Evolutionary conservation across 2,113 vertebrate genomes (phyloP), one percentile per base, ranked within the genome.

Genomic region (Trematocara variabile): DNA sequence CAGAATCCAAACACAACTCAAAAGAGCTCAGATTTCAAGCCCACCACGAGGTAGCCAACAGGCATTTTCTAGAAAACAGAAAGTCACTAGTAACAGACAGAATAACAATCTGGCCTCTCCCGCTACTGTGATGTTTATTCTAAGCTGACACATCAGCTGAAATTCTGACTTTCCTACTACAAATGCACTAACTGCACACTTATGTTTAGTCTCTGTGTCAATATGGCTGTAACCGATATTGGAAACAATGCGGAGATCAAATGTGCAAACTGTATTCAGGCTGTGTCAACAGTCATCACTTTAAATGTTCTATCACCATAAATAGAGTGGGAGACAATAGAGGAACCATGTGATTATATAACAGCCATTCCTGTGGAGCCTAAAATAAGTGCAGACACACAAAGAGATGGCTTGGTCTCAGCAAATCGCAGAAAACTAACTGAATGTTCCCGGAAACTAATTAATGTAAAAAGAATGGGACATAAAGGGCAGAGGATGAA

Each of bases 11-110:
- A 92, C 83, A 87, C 16, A 85, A 81, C 81, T 44, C 16, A 48
- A 48, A 84, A 50, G 80, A 33, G 85, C 85, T 94, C 93, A 89
- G 54, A 89, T 93, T 94, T 94, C 93, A 92, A 81, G 87, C 44
- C 41, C 75, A 80, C 81, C 65, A 77, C 70, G 89, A 91, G 83
- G 79, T 89, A 85, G 44, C 37, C 8, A 18, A 60, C 79, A 81
- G 73, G 25, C 20, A 5, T 41, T 77, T 89, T 84, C 33, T 14
- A 30, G 30, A 68, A 81, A 80, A 79, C 75, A 83, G 37, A 83
- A 88, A 87, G 70, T 75, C 60, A 22, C 78, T 33, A 39, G 78
- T 81, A 56, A 11, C 30, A 39, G 8, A 65, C 84, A 6, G 3
- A 77, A 91, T 50, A 83, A 82, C 53, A 56, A 4, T 46, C n/a